Conservation (phyloP, 1,140 invertebrate genomes). For the Drosophila sulfurigaster region DNA sequence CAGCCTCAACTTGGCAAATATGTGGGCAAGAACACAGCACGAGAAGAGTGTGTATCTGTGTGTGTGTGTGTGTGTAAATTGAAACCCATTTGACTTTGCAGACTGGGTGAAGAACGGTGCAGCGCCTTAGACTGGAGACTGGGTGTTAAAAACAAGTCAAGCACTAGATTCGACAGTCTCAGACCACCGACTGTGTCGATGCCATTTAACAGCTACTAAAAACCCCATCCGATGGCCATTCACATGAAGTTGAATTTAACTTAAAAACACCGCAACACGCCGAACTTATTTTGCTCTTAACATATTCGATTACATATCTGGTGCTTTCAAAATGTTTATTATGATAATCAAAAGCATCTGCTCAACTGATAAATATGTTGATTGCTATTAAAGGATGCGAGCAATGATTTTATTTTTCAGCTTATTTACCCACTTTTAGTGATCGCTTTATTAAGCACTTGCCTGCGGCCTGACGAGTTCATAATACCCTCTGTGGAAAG, state of each 20-base stretch:
- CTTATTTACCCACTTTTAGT: background rate
- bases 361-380: background rate
- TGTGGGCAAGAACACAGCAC: slow-evolving; percentile 52
- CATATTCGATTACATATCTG: background rate
- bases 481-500: slow-evolving; percentile 37
- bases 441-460: background rate
- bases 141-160: slow-evolving; percentile 77
- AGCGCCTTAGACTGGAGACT: slow-evolving; percentile 44
- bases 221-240: slow-evolving; percentile 59
- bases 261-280: slow-evolving; percentile 52
- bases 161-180: slow-evolving; percentile 54
- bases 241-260: slow-evolving; percentile 40
- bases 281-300: slow-evolving; percentile 68
- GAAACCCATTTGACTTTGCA: slow-evolving; percentile 68
- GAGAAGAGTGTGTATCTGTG: slow-evolving; percentile 70
- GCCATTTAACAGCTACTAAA: slow-evolving; percentile 81
- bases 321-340: background rate
- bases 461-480: slow-evolving; percentile 20
- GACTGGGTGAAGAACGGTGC: slow-evolving; percentile 3
- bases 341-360: slow-evolving; percentile 1
- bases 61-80: slow-evolving; percentile 58
- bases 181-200: slow-evolving; percentile 71
- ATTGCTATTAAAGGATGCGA: background rate
- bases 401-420: background rate
- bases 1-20: slow-evolving; percentile 35